phyloP scores from a whole-genome alignment of 2,797 vertebrate genomes.

The Spinibarbus caldwelli region DNA sequence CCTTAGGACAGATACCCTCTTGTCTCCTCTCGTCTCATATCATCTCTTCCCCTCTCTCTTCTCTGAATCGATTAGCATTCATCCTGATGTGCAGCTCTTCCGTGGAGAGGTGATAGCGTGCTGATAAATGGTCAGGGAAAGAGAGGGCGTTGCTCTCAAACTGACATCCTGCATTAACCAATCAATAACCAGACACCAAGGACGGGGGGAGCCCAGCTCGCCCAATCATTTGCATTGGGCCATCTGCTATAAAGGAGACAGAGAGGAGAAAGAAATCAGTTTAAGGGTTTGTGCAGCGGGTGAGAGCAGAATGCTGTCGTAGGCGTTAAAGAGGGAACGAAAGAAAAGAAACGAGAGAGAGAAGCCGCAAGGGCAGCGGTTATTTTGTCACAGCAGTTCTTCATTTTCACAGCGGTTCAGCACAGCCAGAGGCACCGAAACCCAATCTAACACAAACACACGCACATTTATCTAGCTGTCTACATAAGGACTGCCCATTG shows the following conservation, averaged over 20 bases:
- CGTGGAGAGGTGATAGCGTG: conserved; percentile 36
- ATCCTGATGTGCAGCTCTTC: conserved; percentile 11
- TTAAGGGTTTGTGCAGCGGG: conserved; percentile 10
- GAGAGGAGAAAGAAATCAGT: conserved; percentile 22
- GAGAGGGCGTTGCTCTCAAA: conserved; percentile 37
- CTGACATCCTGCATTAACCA: conserved; percentile 54
- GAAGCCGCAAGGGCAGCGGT: conserved; percentile 47
- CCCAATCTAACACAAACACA: conserved; percentile 42
- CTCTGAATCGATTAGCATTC: conserved; percentile 45
- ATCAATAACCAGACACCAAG: conserved; percentile 50
- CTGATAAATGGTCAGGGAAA: conserved; percentile 47
- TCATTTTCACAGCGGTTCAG: conserved; percentile 52
- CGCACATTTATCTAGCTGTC: conserved; percentile 20
- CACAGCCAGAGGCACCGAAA: conserved; percentile 31
- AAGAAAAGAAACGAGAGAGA: conserved; percentile 15
- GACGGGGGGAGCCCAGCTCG: conserved; percentile 3
- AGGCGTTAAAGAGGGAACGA: conserved; percentile 26
- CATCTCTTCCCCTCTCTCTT: not conserved
- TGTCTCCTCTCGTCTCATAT: not conserved
- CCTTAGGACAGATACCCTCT: not conserved
- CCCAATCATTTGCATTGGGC: conserved; percentile 46
- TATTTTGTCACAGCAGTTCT: conserved; percentile 58
- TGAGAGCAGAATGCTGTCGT: conserved; percentile 28
- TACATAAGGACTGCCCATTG: not conserved
- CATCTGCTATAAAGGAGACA: conserved; percentile 34